Conservation (phyloP, 2,113 vertebrate genomes). For the Tragelaphus scriptus region DNA sequence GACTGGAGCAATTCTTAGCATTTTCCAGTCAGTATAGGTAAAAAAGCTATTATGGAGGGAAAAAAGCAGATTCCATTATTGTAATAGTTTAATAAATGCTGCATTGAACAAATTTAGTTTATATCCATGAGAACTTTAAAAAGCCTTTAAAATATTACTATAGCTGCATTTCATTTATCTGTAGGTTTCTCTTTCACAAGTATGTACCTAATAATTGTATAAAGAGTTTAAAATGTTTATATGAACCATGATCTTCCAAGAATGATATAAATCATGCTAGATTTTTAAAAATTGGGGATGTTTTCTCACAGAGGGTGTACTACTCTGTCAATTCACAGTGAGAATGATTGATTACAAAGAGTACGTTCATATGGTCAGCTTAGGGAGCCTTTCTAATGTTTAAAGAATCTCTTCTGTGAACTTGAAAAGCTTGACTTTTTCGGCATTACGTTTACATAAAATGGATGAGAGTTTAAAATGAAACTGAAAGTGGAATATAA, state of each 20-base stretch:
- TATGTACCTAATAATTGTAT: not conserved
- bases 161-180: not conserved
- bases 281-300: not conserved
- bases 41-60: not conserved
- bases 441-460: not conserved
- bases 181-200: not conserved
- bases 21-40: not conserved
- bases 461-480: not conserved
- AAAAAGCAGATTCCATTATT: not conserved
- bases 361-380: not conserved
- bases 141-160: not conserved
- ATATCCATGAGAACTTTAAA: not conserved
- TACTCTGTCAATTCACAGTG: not conserved
- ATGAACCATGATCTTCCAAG: not conserved
- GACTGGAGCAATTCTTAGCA: not conserved
- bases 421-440: not conserved
- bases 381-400: not conserved
- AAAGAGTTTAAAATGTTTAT: not conserved
- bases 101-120: not conserved
- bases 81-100: not conserved
- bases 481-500: not conserved
- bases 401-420: not conserved
- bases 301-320: not conserved
- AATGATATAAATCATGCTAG: not conserved
- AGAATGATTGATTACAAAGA: not conserved